phyloP scores from a whole-genome alignment of 2,888 invertebrate genomes.

The Leptopilina syphax region DNA sequence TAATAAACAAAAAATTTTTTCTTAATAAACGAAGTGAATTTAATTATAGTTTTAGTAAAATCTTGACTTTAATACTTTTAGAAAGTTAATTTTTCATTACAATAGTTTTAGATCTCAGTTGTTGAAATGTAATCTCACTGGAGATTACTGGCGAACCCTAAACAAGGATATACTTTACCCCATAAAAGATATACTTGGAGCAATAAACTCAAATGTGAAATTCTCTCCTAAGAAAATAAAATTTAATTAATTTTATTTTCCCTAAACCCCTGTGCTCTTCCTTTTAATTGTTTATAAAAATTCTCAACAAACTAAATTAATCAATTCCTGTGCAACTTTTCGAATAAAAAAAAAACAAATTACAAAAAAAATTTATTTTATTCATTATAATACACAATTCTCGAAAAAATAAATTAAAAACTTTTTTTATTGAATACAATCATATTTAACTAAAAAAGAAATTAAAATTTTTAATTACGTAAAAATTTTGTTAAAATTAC shows the following conservation, averaged over 20 bases:
- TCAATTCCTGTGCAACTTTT: neutral
- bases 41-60: too few species aligned
- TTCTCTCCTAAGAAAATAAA: constrained; percentile 3
- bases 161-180: neutral
- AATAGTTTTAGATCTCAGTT: neutral
- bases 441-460: too few species aligned
- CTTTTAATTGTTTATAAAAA: neutral
- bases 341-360: too few species aligned
- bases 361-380: too few species aligned
- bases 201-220: neutral
- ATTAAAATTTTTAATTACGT: too few species aligned
- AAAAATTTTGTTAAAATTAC: too few species aligned
- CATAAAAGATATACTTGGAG: neutral
- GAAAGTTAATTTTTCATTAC: neutral
- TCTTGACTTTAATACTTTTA: neutral
- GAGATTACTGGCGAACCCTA: constrained; percentile 13
- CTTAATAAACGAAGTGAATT: too few species aligned
- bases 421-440: too few species aligned
- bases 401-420: too few species aligned
- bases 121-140: constrained; percentile 9
- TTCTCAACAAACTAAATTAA: neutral
- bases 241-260: constrained; percentile 7
- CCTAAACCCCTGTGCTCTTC: neutral
- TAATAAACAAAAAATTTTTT: too few species aligned
- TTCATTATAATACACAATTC: too few species aligned